A percentile compares a stretch with the other conserved stretches of the same genome.
phyloP scores from a whole-genome alignment of 2,113 vertebrate genomes.

The Xenopus tropicalis region UCB_Xtro_10.0 CM004443.2:158190501-158191000 shows the following conservation, averaged over 20 bases:
- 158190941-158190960: no score
- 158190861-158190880: conserved; percentile 34
- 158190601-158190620: conserved; percentile 32
- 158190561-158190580: conserved; percentile 45
- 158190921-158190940: conserved; percentile 17
- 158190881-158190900: conserved; percentile 35
- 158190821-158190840: conserved; percentile 49
- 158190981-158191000: no score
- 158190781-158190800: conserved; percentile 57
- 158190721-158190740: conserved; percentile 44
- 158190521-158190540: conserved; percentile 43
- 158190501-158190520: conserved; percentile 46
- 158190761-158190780: conserved; percentile 57
- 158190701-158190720: conserved; percentile 39
- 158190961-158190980: no score
- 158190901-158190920: neutral
- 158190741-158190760: conserved; percentile 26
- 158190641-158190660: conserved; percentile 36
- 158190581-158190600: conserved; percentile 53
- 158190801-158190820: conserved; percentile 41
- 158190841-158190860: conserved; percentile 52
- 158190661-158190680: conserved; percentile 48
- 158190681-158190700: conserved; percentile 51
- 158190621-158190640: conserved; percentile 42
- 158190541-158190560: conserved; percentile 45